A percentile compares a stretch with the other conserved stretches of the same genome.
These are phyloP conservation scores for Peromyscus eremicus DNA, from an alignment of 2,797 vertebrate species.

Conservation along the genomic window DNA sequence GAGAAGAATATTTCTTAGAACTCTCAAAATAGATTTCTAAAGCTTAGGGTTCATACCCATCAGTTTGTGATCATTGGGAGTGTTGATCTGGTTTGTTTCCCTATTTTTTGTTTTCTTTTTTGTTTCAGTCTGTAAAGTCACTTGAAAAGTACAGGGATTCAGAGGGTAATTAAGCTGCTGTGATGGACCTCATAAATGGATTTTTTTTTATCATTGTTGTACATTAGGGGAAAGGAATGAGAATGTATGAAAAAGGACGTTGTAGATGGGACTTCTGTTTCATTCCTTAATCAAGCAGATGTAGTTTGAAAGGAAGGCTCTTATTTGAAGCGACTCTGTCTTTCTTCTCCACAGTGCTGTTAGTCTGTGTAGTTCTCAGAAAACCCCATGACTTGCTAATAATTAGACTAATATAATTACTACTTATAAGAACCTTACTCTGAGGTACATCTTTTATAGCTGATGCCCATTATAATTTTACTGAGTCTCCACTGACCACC, in stretches of 20 bases:
- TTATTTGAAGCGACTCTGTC: neutral
- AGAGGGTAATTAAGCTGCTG: neutral
- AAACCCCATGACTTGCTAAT: neutral
- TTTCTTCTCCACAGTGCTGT: neutral
- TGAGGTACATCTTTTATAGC: neutral
- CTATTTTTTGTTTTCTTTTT: neutral
- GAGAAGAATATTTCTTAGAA: neutral
- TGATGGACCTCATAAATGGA: neutral
- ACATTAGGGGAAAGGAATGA: neutral
- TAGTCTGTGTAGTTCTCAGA: neutral
- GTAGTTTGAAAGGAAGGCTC: neutral
- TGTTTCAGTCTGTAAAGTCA: neutral
- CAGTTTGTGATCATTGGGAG: neutral
- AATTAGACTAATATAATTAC: neutral
- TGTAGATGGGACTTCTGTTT: neutral
- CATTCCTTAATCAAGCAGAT: neutral
- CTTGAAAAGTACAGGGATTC: neutral
- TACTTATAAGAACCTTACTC: neutral
- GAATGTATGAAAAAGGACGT: neutral
- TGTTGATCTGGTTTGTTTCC: neutral
- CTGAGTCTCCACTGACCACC: neutral
- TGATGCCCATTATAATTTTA: neutral
- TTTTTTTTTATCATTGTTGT: neutral
- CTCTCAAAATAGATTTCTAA: neutral
- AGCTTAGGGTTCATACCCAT: neutral